These are phyloP conservation scores for Salarias fasciatus DNA, from an alignment of 2,797 vertebrate species.

Conservation along the genomic window DNA sequence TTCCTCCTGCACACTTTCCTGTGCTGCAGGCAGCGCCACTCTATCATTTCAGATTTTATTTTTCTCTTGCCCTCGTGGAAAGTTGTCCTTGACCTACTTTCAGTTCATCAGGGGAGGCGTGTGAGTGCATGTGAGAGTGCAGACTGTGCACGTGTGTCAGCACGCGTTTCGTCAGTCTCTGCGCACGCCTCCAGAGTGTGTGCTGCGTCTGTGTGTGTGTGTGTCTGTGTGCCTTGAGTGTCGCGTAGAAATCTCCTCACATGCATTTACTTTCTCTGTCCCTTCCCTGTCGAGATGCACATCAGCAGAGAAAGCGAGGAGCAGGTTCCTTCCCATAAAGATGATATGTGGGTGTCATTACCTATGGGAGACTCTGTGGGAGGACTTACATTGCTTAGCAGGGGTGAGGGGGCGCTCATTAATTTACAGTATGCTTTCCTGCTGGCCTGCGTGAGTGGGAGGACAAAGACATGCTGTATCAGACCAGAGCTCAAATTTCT, in stretches of 20 bases:
- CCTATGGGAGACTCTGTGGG: slow-evolving; percentile 48
- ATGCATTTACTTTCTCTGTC: slow-evolving; percentile 21
- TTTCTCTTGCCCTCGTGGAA: slow-evolving; percentile 55
- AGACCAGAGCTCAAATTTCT: slow-evolving; percentile 17
- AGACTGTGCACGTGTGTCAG: slow-evolving; percentile 59
- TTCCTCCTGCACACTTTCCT: slow-evolving; percentile 35
- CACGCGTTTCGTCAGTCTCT: slow-evolving; percentile 42
- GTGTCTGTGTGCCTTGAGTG: slow-evolving; percentile 21
- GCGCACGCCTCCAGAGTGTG: slow-evolving; percentile 1
- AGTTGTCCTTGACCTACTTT: slow-evolving; percentile 79
- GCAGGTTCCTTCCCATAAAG: slow-evolving; percentile 13
- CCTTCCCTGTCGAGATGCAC: slow-evolving; percentile 35
- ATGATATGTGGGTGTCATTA: slow-evolving; percentile 48
- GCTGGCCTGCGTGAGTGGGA: slow-evolving; percentile 50
- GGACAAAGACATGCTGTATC: slow-evolving; percentile 36
- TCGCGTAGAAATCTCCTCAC: slow-evolving; percentile 37
- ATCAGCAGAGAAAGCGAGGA: slow-evolving; percentile 13
- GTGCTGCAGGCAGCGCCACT: slow-evolving; percentile 35
- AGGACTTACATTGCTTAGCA: slow-evolving; percentile 54
- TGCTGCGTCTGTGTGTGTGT: slow-evolving; percentile 2
- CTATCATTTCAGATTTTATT: slow-evolving; percentile 46
- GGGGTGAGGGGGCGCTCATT: slow-evolving; percentile 44
- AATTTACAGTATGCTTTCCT: slow-evolving; percentile 56
- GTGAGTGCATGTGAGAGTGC: slow-evolving; percentile 41
- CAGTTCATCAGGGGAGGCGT: slow-evolving; percentile 38